Evolutionary conservation across 2,797 vertebrate genomes (phyloP).

Genomic region (Heterohyrax brucei): DNA sequence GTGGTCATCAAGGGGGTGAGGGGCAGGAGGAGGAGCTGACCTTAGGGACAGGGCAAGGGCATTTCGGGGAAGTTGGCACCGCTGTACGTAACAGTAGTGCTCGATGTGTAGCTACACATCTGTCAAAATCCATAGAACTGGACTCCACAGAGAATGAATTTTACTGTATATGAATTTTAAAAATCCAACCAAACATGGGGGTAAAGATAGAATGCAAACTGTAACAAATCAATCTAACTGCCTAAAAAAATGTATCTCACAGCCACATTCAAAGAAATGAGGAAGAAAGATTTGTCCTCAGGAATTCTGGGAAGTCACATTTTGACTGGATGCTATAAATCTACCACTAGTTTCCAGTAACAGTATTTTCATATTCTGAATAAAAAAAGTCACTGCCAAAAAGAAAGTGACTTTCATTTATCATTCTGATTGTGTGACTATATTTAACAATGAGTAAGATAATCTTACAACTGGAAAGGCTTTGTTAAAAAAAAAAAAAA

Average conservation of each 20-base stretch:
- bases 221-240: constrained; percentile 61
- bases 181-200: constrained; percentile 9
- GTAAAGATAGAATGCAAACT: constrained; percentile 29
- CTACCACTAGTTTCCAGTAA: neutral
- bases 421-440: neutral
- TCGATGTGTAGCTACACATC: neutral
- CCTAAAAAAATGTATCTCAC: neutral
- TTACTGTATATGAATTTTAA: neutral
- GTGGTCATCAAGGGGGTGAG: neutral
- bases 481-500: neutral
- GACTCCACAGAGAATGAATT: constrained; percentile 13
- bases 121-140: neutral
- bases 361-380: neutral
- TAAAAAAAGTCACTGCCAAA: neutral
- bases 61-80: neutral
- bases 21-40: neutral
- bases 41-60: neutral
- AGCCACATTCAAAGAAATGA: neutral
- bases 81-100: neutral
- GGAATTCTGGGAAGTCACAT: neutral
- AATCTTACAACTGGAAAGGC: constrained; percentile 14
- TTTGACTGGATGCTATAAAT: neutral
- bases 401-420: neutral
- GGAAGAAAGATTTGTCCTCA: neutral
- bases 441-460: constrained; percentile 15